Conservation (phyloP, 1,140 invertebrate species). For the Melitaea cinxia region DNA sequence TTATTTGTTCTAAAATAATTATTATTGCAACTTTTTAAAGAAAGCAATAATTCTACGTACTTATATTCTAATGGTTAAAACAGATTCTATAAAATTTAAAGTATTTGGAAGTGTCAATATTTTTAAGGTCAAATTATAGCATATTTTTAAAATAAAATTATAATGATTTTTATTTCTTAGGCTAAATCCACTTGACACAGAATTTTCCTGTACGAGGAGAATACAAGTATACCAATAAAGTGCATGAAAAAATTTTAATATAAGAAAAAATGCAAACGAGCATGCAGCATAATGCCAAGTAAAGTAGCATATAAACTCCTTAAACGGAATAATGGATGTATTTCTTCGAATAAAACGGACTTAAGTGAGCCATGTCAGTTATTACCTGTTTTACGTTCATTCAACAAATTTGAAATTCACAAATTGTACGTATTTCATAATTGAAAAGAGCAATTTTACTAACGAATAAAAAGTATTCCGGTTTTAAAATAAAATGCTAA, state of each 20-base stretch:
- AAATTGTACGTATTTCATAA: not conserved
- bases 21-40: too few species aligned
- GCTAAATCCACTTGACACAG: not conserved
- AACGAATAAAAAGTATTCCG: not conserved
- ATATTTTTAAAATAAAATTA: too few species aligned
- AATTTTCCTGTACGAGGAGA: not conserved
- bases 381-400: conserved; percentile 23
- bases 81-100: too few species aligned
- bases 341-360: conserved; percentile 26
- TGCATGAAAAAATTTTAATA: not conserved
- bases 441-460: not conserved
- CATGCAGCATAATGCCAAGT: conserved; percentile 14
- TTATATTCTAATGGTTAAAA: too few species aligned
- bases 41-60: too few species aligned
- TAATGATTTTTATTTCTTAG: not conserved
- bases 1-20: too few species aligned
- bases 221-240: not conserved
- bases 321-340: conserved; percentile 23
- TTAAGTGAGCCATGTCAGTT: conserved; percentile 20
- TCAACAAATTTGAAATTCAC: conserved; percentile 7
- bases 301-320: conserved; percentile 17
- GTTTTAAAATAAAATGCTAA: not conserved
- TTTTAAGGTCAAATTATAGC: too few species aligned
- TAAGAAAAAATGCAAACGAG: conserved; percentile 5
- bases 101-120: too few species aligned